These are phyloP conservation scores for Sminthopsis crassicaudata DNA, from an alignment of 2,113 vertebrate genomes.

Conservation along the genomic window DNA sequence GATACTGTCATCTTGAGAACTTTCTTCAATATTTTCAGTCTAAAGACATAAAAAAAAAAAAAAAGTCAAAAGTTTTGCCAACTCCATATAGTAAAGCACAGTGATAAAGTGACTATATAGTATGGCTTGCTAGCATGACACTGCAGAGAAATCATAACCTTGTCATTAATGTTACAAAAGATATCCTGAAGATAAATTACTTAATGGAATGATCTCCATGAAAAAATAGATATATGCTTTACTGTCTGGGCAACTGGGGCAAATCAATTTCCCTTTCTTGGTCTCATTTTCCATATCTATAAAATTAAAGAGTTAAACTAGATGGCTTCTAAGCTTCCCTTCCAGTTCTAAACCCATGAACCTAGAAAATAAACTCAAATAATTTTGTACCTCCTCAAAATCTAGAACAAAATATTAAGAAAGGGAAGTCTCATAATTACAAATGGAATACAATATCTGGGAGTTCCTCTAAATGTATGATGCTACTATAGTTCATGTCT, in stretches of 20 bases:
- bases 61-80: not conserved
- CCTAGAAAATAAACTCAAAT: not conserved
- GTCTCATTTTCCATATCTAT: not conserved
- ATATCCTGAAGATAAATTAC: conserved; percentile 11
- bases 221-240: conserved; percentile 22
- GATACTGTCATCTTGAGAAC: conserved; percentile 70
- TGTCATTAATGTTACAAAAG: not conserved
- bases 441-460: not conserved
- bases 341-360: not conserved
- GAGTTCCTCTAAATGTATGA: not conserved
- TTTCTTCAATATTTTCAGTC: conserved; percentile 87
- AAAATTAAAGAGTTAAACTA: not conserved
- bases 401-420: not conserved
- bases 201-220: conserved; percentile 7
- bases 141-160: not conserved
- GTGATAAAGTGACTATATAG: not conserved
- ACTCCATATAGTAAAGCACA: conserved; percentile 36
- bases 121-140: not conserved
- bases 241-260: not conserved
- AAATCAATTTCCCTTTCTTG: not conserved
- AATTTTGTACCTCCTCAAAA: not conserved
- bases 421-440: not conserved
- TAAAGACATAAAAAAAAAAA: conserved; percentile 67
- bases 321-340: not conserved
- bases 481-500: not conserved